These are phyloP conservation scores for Neopipo cinnamomea DNA, from an alignment of 2,113 vertebrate species.

Conservation along the genomic window DNA sequence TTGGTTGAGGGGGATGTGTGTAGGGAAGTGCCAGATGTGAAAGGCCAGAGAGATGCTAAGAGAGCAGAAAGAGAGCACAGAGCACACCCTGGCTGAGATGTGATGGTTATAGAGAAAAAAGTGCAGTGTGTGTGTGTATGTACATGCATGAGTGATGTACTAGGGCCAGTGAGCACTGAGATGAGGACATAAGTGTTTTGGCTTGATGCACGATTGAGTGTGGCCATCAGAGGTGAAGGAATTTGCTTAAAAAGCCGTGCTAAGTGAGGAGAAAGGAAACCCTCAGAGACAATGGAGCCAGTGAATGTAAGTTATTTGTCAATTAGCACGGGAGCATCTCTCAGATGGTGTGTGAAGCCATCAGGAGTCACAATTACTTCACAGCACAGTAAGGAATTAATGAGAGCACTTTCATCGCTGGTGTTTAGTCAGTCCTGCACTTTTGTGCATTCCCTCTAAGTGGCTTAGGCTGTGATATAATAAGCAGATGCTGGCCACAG, in stretches of 20 bases:
- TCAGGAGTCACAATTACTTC: background rate
- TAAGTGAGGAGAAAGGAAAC: constrained; percentile 7
- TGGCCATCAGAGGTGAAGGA: background rate
- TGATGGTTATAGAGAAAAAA: background rate
- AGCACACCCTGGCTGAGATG: background rate
- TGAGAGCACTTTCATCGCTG: background rate
- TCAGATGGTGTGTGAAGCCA: background rate
- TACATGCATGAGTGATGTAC: background rate
- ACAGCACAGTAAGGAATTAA: background rate
- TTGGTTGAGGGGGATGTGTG: background rate
- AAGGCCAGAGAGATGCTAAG: background rate
- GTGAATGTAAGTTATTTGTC: background rate
- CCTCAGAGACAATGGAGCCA: background rate
- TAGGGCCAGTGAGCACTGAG: background rate
- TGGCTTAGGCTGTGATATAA: background rate
- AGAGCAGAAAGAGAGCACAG: background rate
- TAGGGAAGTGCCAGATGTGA: background rate
- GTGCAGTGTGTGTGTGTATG: background rate
- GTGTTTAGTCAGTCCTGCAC: background rate
- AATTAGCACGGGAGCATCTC: background rate
- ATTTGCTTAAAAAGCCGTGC: background rate
- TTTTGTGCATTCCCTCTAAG: background rate
- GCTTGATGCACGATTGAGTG: background rate
- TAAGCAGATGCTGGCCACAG: background rate
- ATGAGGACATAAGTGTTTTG: background rate